Percentiles rank a stretch among this genome's conserved stretches.
Evolutionary conservation across 2,888 invertebrate species (phyloP).

Genomic region (Cryptosula pallasiana): DNA sequence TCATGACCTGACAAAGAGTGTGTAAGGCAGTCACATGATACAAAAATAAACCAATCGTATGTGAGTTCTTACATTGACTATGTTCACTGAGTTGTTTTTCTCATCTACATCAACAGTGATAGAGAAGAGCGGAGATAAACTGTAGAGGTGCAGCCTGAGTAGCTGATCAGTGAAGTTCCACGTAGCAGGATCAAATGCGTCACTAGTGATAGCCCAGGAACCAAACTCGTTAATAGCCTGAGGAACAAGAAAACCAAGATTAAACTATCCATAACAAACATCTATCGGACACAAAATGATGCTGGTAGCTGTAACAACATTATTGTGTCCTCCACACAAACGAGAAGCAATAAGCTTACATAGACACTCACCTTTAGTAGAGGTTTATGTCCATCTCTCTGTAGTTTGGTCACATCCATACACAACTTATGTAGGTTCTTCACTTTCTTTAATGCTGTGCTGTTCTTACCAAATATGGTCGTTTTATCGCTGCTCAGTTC

Average conservation of each 20-base stretch:
- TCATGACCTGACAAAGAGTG: too few species aligned
- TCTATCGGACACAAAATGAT: too few species aligned
- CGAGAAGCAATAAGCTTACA: too few species aligned
- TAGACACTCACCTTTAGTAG: constrained; percentile 35
- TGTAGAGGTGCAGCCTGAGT: constrained; percentile 29
- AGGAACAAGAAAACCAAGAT: too few species aligned
- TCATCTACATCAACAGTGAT: constrained; percentile 35
- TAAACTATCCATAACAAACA: too few species aligned
- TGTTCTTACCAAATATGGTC: constrained; percentile 30
- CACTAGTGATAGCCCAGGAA: constrained; percentile 38
- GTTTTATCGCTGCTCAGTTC: not conserved
- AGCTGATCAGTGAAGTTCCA: constrained; percentile 37
- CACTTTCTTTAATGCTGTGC: constrained; percentile 38
- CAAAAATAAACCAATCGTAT: too few species aligned
- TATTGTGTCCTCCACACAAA: too few species aligned
- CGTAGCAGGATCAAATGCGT: constrained; percentile 31
- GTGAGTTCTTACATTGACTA: constrained; percentile 36
- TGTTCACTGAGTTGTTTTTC: constrained; percentile 35
- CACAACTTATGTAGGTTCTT: constrained; percentile 36
- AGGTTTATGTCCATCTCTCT: constrained; percentile 31
- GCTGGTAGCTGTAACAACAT: too few species aligned
- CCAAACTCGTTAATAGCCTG: constrained; percentile 40
- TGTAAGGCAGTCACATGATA: too few species aligned
- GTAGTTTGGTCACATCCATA: constrained; percentile 36
- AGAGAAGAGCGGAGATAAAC: constrained; percentile 34